Base-by-base conservation (phyloP, 2,113 vertebrate species). In the Ornithorhynchus anatinus region DNA sequence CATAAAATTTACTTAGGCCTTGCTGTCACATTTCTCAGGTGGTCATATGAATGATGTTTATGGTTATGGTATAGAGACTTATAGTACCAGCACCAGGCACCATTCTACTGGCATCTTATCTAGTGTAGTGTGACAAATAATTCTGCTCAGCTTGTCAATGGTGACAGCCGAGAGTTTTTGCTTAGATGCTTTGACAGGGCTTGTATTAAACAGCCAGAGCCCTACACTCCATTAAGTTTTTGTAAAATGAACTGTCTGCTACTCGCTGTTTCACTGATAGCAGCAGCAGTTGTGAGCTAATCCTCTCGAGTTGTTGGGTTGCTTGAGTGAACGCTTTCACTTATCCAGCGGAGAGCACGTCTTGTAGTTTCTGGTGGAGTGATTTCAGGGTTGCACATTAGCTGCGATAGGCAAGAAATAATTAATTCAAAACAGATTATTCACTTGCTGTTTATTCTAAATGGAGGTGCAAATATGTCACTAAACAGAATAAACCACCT, bases 191-290 rank as follows among this genome's bases (percentile, higher is more conserved):
- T 93, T 91, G 92, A 90, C 91, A 90, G 89, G 86, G 79, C 92
- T 91, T 86, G 84, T 90, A 90, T 93, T 92, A 92, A 94, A 90
- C 90, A 90, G 89, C 81, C 82, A 81, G 91, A 86, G 72, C 90
- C 92, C 51, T 89, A 84, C 86, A 94, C 88, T 92, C 91, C 89
- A 94, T 95, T 94, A 95, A 89, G 88, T 90, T 91, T 92, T 89
- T 93, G 86, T 93, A 86, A 94, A 93, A 95, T 93, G 89, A 94
- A 90, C 89, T 95, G 91, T 90, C 92, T 93, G 84, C 82, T 76
- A 47, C 89, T 90, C 80, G 89, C 89, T 84, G 87, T 89, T 90
- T 88, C 56, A 48, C 83, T 85, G 85, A 84, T 90, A 66, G 69
- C 58, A 59, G 86, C 77, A 85, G 84, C 5, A 4, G 52, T 88